Base-by-base conservation (phyloP, 2,888 invertebrate genomes). In the Synanthedon tipuliformis region DNA sequence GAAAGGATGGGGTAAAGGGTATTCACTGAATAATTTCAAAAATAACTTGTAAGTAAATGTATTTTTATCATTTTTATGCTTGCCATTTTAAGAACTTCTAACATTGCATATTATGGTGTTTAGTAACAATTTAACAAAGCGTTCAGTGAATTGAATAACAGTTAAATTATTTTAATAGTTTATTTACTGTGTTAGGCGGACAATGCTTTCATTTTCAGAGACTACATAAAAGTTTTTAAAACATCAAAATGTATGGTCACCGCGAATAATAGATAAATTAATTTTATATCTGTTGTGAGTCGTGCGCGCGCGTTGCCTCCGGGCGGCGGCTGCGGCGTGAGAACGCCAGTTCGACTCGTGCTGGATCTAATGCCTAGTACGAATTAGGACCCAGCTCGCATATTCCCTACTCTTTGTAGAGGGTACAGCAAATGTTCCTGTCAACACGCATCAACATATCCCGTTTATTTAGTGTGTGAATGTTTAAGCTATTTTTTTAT, bases 241-340 rank as follows among this genome's bases (percentile, higher is more conserved):
- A 34, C 2, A 34, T 34, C 3, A 23, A 16, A 16, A 49, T 16
- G 12, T 23, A 12, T 18, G 49, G 71, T 65, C 68, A 63, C 69
- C 74, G 68, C 71, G 78, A 71, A 78, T 78, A 77, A n/a, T 83
- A 86, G 85, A 86, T 85, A 87, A 86, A 86, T 86, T 84, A 84
- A 86, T 86, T 82, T 81, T 77, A 78, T 85, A 85, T 84, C 77
- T 79, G 72, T 66, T 64, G 63, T 58, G 71, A 78, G 84, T 85
- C 85, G 86, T 85, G 86, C 73, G 73, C 75, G 68, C 71, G 71
- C 65, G 66, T 60, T 71, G 85, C 84, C 86, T 71, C 84, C 81
- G 82, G 86, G 86, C 85, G 73, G 68, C 66, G 66, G 67, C 34
- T 34, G 34, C 75, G 74, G 71, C 85, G 86, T 87, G 87, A 85